Conservation (phyloP, 2,888 invertebrate species). For the Siphlonurus alternatus region DNA sequence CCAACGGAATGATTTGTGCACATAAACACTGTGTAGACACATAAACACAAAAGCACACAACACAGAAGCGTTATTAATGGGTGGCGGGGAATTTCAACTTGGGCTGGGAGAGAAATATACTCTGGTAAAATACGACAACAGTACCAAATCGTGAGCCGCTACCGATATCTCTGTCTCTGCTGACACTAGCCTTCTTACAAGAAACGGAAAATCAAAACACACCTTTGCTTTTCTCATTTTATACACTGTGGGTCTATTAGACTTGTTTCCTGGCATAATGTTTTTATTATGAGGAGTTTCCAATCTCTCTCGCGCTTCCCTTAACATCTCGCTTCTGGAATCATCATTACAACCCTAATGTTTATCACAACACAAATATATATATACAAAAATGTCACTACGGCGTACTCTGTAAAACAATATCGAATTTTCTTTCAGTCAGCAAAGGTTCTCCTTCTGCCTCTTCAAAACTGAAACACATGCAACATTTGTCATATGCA, state of each 20-base stretch:
- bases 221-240: background rate
- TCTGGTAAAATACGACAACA: too few species aligned
- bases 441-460: background rate
- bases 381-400: background rate
- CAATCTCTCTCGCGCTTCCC: background rate
- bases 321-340: slow-evolving; percentile 1
- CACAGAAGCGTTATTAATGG: too few species aligned
- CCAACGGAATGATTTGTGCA: too few species aligned
- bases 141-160: too few species aligned
- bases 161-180: too few species aligned
- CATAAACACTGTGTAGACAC: too few species aligned
- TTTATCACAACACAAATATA: too few species aligned
- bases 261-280: background rate
- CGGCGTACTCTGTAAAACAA: background rate
- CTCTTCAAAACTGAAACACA: background rate
- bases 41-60: too few species aligned
- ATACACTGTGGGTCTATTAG: background rate
- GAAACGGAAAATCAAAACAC: background rate
- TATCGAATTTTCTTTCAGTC: background rate
- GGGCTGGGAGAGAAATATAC: too few species aligned
- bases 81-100: too few species aligned
- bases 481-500: too few species aligned
- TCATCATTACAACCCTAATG: background rate
- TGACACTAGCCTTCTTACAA: background rate
- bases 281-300: background rate